Evolutionary conservation across 2,888 invertebrate genomes (phyloP).

Genomic region (Sarcophaga variegata): DNA sequence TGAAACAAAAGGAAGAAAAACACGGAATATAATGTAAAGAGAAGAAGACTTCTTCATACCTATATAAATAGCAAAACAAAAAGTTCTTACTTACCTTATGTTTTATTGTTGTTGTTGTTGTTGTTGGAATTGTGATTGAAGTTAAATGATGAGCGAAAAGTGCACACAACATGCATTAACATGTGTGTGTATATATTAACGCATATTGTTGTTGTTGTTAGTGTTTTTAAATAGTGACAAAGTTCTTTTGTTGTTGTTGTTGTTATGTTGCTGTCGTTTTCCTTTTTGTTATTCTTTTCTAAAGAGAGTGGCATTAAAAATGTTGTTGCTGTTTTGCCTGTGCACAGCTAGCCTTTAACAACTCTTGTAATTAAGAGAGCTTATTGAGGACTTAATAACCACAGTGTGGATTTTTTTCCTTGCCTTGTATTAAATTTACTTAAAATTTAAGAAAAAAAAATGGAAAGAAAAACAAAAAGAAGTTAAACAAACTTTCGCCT

Average conservation of each 20-base stretch:
- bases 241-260: no score
- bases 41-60: no score
- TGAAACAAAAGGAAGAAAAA: not conserved
- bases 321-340: no score
- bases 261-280: no score
- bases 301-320: no score
- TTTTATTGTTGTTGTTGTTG: not conserved
- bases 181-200: not conserved
- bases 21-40: not conserved
- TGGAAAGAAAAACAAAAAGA: conserved; percentile 24
- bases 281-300: no score
- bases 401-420: not conserved
- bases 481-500: conserved; percentile 65
- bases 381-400: no score
- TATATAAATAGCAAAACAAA: not conserved
- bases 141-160: not conserved
- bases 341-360: no score
- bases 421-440: not conserved
- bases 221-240: no score
- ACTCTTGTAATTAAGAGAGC: no score
- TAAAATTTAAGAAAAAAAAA: not conserved
- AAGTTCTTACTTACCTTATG: not conserved
- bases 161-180: not conserved
- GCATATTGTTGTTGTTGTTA: not conserved
- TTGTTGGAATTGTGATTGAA: not conserved